Evolutionary conservation across 2,888 invertebrate species (phyloP).

Genomic region (Cephus spinipes): DNA sequence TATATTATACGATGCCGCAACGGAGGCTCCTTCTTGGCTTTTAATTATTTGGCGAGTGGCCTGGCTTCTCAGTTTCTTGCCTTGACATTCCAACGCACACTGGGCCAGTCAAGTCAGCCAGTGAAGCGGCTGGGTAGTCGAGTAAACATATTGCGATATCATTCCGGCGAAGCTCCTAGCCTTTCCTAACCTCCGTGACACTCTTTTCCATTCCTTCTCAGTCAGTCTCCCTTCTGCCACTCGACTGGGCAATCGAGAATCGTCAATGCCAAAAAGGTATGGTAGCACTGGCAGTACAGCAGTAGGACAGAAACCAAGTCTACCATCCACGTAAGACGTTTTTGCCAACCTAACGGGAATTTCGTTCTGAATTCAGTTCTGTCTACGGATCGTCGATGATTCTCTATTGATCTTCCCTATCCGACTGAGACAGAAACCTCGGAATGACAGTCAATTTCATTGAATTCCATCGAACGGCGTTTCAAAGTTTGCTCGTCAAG

Average conservation of each 20-base stretch:
- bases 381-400: background rate
- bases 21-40: conserved; percentile 1
- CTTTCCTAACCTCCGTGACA: background rate
- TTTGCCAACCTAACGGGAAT: background rate
- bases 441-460: background rate
- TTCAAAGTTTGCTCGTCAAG: background rate
- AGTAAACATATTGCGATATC: background rate
- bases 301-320: background rate
- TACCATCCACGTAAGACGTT: background rate
- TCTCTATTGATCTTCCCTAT: background rate
- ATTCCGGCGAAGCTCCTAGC: background rate
- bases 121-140: background rate
- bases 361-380: background rate
- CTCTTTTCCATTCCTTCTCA: background rate
- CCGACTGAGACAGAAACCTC: background rate
- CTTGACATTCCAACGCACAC: conserved; percentile 21
- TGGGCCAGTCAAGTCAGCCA: background rate
- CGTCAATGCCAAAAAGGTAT: background rate
- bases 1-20: conserved; percentile 5
- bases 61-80: conserved; percentile 13
- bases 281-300: background rate
- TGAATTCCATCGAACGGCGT: background rate
- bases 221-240: background rate
- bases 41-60: conserved; percentile 13
- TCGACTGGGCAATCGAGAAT: background rate